Evolutionary conservation across 2,797 vertebrate species (phyloP).

Genomic region (Artibeus jamaicensis): DNA sequence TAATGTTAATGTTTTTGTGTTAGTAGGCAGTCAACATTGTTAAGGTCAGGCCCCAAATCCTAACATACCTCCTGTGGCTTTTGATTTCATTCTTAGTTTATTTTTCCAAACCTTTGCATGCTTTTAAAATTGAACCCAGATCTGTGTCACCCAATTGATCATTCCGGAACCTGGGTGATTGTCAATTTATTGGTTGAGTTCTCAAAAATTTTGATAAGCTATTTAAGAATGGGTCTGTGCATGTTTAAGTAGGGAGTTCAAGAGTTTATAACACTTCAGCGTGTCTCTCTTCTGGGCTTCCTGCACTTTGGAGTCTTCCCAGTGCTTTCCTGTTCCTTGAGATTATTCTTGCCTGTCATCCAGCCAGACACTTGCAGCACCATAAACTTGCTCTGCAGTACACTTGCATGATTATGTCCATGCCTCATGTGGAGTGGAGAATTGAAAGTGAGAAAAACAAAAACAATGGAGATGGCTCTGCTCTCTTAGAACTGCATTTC

Average conservation of each 20-base stretch:
- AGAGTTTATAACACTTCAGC: background rate
- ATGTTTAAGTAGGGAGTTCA: background rate
- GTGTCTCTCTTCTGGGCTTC: background rate
- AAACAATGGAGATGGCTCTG: background rate
- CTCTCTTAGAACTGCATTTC: background rate
- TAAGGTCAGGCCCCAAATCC: background rate
- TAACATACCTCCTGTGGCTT: background rate
- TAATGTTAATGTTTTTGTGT: background rate
- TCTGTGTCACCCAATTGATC: background rate
- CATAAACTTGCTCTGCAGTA: background rate
- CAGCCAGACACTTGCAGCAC: background rate
- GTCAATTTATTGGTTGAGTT: background rate
- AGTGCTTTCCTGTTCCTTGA: background rate
- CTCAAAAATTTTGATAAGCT: background rate
- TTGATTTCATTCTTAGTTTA: background rate
- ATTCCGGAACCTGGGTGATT: background rate
- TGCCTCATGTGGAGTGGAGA: background rate
- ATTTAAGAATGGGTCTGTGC: background rate
- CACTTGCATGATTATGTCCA: background rate
- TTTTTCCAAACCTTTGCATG: background rate
- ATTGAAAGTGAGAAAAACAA: background rate
- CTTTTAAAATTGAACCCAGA: background rate
- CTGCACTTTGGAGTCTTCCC: background rate
- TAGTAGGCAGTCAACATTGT: background rate
- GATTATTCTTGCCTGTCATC: background rate